Evolutionary conservation across 92 coral and sea anemone genomes (phyloP), one percentile per base, ranked within the genome.

Genomic region (Porites evermanni): DNA sequence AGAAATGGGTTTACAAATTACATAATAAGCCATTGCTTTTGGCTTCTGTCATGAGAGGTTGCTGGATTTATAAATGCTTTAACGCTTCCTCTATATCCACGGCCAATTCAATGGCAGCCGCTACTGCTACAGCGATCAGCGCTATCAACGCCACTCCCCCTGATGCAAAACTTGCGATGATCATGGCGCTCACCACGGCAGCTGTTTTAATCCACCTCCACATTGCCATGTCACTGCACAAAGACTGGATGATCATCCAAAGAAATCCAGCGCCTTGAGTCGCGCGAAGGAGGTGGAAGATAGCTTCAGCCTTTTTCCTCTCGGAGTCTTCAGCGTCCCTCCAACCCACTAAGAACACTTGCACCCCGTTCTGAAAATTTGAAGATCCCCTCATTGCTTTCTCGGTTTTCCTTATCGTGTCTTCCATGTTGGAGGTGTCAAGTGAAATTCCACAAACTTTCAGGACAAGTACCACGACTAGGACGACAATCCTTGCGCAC

Each of bases 81-180:
- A 38, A 38, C 47, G 47, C 47, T 38, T 38, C 47, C 47, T 38
- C 2, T 38, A 38, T 38, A 38, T 67, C 26, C 72, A 4, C 26
- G 21, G 72, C 3, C 29, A 67, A 67, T 4, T 67, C 72, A 6
- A 67, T 23, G 29, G 72, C 89, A 59, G 12, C 51, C 65, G 77
- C 29, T 13, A 84, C 83, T 47, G 64, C 58, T 51, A 89, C 38
- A n/a, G 89, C 89, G 18, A 89, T 89, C 70, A 84, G 72, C 18
- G 92, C 92, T 4, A 89, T 89, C 85, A 89, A 65, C 21, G 85
- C 85, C 1, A 70, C 86, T 23, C 90, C 90, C 23, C 32, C 90
- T 24, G 67, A n/a, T 64, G 86, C 86, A 17, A 67, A 44, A 56
- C 86, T 79, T 77, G 92, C 92, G 50, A 89, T 72, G 80, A 89